Conservation (phyloP, 2,888 invertebrate species). For the Coleophora deauratella region DNA sequence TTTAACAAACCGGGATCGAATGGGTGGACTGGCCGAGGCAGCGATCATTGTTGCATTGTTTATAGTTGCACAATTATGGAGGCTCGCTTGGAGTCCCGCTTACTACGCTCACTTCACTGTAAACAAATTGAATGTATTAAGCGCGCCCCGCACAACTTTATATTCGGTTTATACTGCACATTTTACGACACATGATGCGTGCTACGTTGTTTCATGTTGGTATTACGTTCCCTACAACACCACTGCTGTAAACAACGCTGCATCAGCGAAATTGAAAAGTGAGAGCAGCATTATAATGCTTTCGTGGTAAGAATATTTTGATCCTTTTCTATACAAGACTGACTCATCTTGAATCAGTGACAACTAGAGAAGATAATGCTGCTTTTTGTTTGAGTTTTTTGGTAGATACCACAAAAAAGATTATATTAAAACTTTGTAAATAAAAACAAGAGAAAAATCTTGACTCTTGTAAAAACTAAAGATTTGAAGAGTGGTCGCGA, state of each 20-base stretch:
- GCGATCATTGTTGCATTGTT: constrained; percentile 51
- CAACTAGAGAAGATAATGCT: too few relatives aligned
- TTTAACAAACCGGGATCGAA: background rate
- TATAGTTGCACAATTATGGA: constrained; percentile 41
- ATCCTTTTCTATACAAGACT: too few relatives aligned
- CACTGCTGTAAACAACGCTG: constrained; percentile 13
- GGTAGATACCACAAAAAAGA: too few relatives aligned
- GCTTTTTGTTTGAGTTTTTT: too few relatives aligned
- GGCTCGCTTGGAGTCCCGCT: constrained; percentile 19
- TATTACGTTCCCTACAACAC: constrained; percentile 29
- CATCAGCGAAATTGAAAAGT: constrained; percentile 15
- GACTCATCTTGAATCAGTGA: too few relatives aligned
- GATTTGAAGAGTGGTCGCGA: constrained; percentile 4
- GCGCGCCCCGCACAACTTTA: constrained; percentile 34
- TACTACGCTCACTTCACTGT: constrained; percentile 27
- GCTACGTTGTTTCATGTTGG: constrained; percentile 46
- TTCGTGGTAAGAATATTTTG: too few relatives aligned
- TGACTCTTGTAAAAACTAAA: background rate
- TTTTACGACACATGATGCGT: constrained; percentile 49
- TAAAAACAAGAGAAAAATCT: too few relatives aligned
- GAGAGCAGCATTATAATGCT: background rate
- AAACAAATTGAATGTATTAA: constrained; percentile 61
- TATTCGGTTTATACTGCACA: constrained; percentile 36
- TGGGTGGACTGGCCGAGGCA: background rate
- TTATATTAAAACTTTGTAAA: too few relatives aligned